Conservation (phyloP, 2,797 vertebrate genomes). For the Mus minutoides region DNA sequence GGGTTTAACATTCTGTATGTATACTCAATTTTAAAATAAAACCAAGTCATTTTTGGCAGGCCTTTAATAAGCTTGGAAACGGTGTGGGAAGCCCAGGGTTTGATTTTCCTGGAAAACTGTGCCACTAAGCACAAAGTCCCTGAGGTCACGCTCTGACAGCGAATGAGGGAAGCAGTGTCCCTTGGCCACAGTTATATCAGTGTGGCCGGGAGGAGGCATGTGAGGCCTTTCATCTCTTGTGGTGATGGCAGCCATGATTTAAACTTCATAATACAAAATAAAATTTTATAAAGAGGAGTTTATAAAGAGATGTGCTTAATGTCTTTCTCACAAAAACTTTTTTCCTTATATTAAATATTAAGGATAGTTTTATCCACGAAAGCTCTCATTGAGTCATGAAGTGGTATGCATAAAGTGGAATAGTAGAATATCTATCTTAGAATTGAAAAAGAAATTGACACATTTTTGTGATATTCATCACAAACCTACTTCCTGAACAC, state of each 20-base stretch:
- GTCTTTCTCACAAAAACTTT: conserved; percentile 4
- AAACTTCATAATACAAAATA: conserved; percentile 22
- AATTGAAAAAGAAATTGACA: neutral
- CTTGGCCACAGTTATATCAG: neutral
- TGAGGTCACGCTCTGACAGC: neutral
- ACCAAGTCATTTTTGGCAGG: neutral
- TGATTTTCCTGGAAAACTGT: neutral
- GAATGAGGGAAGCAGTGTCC: neutral
- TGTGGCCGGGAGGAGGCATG: neutral
- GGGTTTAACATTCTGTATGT: neutral
- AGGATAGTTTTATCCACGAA: neutral
- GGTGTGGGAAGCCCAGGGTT: neutral
- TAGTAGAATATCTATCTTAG: neutral
- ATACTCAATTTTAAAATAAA: conserved; percentile 11
- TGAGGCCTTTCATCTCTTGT: neutral
- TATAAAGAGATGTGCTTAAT: neutral
- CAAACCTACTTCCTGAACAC: neutral
- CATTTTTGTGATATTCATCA: conserved; percentile 7
- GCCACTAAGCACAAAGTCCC: neutral
- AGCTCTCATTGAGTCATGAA: neutral
- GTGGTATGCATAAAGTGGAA: neutral
- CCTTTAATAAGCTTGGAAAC: conserved; percentile 19
- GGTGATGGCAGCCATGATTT: neutral
- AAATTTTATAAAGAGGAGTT: neutral
- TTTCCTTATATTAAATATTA: conserved; percentile 20